Evolutionary conservation across 2,113 vertebrate species (phyloP).

Genomic region (Circaetus cinerascens): DNA sequence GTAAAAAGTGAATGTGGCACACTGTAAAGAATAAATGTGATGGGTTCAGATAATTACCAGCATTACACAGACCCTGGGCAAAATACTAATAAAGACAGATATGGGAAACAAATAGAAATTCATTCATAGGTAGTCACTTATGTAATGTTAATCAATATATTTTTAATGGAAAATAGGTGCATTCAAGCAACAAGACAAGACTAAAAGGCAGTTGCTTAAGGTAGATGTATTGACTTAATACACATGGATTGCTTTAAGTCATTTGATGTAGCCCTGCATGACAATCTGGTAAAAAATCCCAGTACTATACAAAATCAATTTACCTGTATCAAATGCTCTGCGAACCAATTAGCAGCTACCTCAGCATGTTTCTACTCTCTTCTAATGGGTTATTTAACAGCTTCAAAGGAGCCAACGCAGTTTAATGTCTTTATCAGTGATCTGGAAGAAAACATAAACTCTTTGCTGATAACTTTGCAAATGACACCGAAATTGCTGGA

Average conservation of each 20-base stretch:
- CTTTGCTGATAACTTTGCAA: neutral
- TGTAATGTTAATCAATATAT: neutral
- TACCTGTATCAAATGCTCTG: constrained; percentile 12
- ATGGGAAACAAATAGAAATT: neutral
- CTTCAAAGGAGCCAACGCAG: neutral
- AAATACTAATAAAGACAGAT: neutral
- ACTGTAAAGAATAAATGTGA: neutral
- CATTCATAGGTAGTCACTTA: neutral
- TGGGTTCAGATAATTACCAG: neutral
- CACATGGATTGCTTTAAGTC: neutral
- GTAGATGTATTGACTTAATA: neutral
- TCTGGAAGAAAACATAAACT: constrained; percentile 29
- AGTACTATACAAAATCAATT: constrained; percentile 23
- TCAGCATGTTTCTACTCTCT: constrained; percentile 1
- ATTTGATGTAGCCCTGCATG: neutral
- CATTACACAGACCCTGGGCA: neutral
- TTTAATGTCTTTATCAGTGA: constrained; percentile 33
- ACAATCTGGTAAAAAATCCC: neutral
- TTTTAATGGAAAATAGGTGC: neutral
- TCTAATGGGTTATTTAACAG: constrained; percentile 4
- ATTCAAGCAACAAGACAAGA: neutral
- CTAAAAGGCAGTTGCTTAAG: neutral
- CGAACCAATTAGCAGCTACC: constrained; percentile 11
- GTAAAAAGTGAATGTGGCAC: neutral
- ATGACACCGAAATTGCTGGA: neutral